Base-by-base conservation (phyloP, 2,888 invertebrate species). In the Drosophila demipolita region DNA sequence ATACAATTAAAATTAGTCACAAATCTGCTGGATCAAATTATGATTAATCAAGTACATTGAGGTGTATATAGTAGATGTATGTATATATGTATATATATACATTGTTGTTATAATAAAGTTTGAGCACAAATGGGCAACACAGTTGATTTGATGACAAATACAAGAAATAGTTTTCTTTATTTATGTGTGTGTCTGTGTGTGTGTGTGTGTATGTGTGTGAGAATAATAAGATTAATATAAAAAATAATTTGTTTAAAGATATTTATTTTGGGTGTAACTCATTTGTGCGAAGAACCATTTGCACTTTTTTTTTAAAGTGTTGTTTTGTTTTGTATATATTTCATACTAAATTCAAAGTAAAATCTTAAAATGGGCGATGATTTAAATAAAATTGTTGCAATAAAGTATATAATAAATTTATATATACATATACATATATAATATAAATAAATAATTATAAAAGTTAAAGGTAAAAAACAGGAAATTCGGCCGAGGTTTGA, bases 401-500 rank as follows among this genome's bases (percentile, higher is more conserved):
- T 61, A 67, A 68, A 45, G 52, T 45, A 62, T 54, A 79, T 75
- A 73, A 70, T 71, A 72, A 35, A 54, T 36, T 68, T 55, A 69
- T 73, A 67, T 29, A 60, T 49, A 65, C 38, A 55, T 40, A 33
- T 67, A 69, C 55, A 69, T 63, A 70, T 66, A 73, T 55, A 59
- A 42, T 60, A 68, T 66, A 66, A 59, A 62, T 66, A 73, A 77
- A 70, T 64, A 65, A 68, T 57, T 42, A 66, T 66, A 73, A 75
- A 87, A 80, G 71, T 75, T 81, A 80, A 63, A 75, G 76, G 70
- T 63, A 75, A 76, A 76, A 83, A 87, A 90, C 91, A 91, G 91
- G 91, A 92, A 91, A 90, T 92, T 91, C 91, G 93, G 92, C 93
- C 93, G 90, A 90, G 85, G 89, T 81, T 90, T 89, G 89, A 90